Percentiles rank a stretch among this genome's conserved stretches.
Conservation (phyloP, 2,797 vertebrate genomes). For the Parauchenoglanis ngamensis region DNA sequence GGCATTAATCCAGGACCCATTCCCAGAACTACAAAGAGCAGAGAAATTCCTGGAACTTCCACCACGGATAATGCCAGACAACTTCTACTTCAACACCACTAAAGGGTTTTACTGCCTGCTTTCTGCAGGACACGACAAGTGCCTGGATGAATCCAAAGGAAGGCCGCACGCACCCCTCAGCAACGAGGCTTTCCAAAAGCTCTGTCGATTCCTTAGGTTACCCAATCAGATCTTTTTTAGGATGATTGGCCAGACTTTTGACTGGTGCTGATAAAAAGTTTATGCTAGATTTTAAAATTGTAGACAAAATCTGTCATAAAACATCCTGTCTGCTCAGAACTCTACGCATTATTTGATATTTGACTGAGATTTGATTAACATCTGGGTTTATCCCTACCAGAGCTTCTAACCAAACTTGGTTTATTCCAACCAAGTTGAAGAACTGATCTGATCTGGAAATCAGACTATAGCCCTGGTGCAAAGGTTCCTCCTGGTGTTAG, state of each 20-base stretch:
- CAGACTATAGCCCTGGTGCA: not conserved
- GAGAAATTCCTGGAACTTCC: constrained; percentile 77
- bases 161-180: constrained; percentile 77
- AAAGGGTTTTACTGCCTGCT: constrained; percentile 85
- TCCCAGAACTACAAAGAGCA: constrained; percentile 76
- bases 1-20: constrained; percentile 76
- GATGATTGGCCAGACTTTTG: constrained; percentile 79
- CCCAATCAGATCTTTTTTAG: constrained; percentile 80
- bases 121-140: constrained; percentile 76
- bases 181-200: constrained; percentile 70
- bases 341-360: not conserved
- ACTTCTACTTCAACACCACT: constrained; percentile 84
- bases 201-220: constrained; percentile 76
- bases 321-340: constrained; percentile 23
- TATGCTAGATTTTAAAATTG: not conserved
- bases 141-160: constrained; percentile 83
- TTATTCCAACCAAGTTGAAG: not conserved
- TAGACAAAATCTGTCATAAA: not conserved
- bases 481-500: constrained; percentile 30
- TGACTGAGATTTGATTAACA: constrained; percentile 6
- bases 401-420: constrained; percentile 6
- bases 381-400: not conserved
- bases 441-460: constrained; percentile 11
- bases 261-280: constrained; percentile 76
- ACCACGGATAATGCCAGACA: constrained; percentile 71